Conservation (phyloP, 2,113 vertebrate genomes). For the Bolborhynchus lineola region DNA sequence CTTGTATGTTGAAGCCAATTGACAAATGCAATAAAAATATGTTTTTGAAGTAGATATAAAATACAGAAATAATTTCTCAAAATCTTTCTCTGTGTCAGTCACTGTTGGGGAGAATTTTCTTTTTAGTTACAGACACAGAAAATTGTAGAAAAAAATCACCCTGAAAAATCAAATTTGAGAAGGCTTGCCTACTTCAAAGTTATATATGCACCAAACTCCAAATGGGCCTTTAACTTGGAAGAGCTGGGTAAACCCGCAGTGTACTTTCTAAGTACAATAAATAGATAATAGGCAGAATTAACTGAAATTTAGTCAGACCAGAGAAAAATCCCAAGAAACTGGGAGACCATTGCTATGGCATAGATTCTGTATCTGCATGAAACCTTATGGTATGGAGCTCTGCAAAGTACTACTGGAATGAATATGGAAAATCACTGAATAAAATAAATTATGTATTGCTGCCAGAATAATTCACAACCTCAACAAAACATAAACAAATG, state of each 20-base stretch:
- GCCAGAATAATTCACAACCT: conserved; percentile 15
- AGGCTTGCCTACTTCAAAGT: conserved; percentile 17
- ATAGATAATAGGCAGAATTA: conserved; percentile 31
- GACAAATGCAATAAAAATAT: conserved; percentile 40
- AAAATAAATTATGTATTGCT: conserved; percentile 42
- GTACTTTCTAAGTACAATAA: neutral
- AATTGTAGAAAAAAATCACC: conserved; percentile 21
- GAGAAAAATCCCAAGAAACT: neutral
- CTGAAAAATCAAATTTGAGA: conserved; percentile 45
- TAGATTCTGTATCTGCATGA: neutral
- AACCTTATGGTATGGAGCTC: neutral
- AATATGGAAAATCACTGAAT: conserved; percentile 5
- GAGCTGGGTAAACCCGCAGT: conserved; percentile 1
- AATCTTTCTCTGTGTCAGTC: neutral
- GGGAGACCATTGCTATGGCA: neutral
- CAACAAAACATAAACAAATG: conserved; percentile 31
- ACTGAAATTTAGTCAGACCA: conserved; percentile 21
- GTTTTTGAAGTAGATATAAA: conserved; percentile 40
- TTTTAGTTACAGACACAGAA: conserved; percentile 43
- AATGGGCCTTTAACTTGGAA: conserved; percentile 25
- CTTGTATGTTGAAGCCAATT: neutral
- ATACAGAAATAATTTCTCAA: conserved; percentile 1
- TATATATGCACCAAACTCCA: neutral
- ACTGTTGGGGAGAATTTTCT: conserved; percentile 17
- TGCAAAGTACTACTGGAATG: conserved; percentile 17